Conservation (phyloP, 2,888 invertebrate species). For the Drosophila borealis region DNA sequence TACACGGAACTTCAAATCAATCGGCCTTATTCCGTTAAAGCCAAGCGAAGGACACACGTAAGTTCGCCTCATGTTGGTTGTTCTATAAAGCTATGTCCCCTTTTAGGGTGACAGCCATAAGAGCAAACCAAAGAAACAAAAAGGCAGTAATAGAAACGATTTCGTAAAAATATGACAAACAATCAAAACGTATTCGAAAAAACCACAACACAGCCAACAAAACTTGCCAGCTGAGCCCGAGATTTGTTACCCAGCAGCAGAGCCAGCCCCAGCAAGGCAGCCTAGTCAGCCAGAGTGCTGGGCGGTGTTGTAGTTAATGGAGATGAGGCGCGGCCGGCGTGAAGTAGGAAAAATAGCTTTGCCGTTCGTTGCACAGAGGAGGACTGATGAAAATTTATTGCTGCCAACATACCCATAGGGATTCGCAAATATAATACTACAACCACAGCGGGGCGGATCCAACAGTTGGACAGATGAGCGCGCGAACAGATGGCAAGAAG, state of each 20-base stretch:
- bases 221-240: conserved; percentile 74
- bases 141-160: conserved; percentile 55
- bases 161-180: conserved; percentile 78
- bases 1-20: conserved; percentile 7
- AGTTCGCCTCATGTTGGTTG: neutral
- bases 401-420: conserved; percentile 79
- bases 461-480: conserved; percentile 57
- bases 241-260: conserved; percentile 65
- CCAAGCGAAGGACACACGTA: too few species aligned
- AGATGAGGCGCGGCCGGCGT: conserved; percentile 48
- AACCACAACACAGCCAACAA: conserved; percentile 70
- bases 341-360: conserved; percentile 71
- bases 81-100: conserved; percentile 7
- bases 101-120: conserved; percentile 10
- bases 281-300: conserved; percentile 24
- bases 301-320: conserved; percentile 51
- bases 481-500: conserved; percentile 58
- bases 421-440: conserved; percentile 78
- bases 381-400: conserved; percentile 80
- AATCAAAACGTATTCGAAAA: conserved; percentile 74
- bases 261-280: conserved; percentile 1
- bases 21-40: conserved; percentile 10
- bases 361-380: conserved; percentile 47
- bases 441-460: conserved; percentile 58
- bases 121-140: neutral